Evolutionary conservation across 2,113 vertebrate genomes (phyloP).

Genomic region (Eulemur rufifrons): DNA sequence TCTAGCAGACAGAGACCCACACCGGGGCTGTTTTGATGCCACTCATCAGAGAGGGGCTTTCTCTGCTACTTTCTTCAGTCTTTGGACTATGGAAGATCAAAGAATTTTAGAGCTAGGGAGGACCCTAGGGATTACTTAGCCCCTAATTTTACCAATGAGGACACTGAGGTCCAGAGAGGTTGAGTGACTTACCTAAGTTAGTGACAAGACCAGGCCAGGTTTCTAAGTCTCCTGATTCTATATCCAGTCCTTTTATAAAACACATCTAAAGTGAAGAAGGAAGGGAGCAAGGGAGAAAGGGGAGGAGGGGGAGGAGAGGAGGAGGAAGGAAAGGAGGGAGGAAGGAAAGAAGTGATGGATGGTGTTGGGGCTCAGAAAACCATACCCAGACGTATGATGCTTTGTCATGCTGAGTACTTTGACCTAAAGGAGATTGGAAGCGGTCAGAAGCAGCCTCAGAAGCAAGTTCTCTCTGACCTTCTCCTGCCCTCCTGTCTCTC

Average conservation of each 20-base stretch:
- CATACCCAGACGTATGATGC: neutral
- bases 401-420: neutral
- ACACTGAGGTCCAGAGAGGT: neutral
- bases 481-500: neutral
- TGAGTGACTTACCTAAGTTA: neutral
- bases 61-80: neutral
- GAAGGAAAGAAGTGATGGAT: neutral
- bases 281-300: neutral
- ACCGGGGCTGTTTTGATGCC: neutral
- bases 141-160: neutral
- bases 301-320: neutral
- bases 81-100: neutral
- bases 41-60: neutral
- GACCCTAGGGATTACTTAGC: neutral
- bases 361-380: neutral
- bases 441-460: neutral
- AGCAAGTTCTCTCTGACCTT: neutral
- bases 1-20: neutral
- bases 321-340: neutral
- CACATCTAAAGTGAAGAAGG: neutral
- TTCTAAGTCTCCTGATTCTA: neutral
- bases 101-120: neutral
- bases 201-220: neutral
- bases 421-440: no score
- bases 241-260: neutral